phyloP scores from a whole-genome alignment of 1,140 invertebrate species.

The Chlorops oryzae region DNA sequence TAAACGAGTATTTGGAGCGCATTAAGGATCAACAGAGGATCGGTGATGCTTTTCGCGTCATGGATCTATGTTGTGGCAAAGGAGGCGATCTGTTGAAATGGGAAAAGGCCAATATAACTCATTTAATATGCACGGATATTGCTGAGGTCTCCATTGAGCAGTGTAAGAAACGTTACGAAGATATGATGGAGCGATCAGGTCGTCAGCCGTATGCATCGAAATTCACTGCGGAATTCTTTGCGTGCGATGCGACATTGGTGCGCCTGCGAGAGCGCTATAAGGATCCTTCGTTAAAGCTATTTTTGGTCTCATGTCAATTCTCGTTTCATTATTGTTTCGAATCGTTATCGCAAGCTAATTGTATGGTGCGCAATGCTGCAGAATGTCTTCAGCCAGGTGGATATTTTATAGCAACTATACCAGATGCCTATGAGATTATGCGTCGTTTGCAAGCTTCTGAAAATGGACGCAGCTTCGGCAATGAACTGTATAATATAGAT shows the following conservation, averaged over 20 bases:
- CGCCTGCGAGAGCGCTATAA: conserved; percentile 64
- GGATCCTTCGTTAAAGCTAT: conserved; percentile 70
- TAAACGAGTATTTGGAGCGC: conserved; percentile 65
- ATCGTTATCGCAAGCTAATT: conserved; percentile 80
- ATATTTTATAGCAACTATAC: conserved; percentile 94
- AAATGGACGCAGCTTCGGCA: conserved; percentile 69
- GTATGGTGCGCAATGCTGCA: conserved; percentile 87
- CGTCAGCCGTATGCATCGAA: conserved; percentile 43
- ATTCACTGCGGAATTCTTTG: conserved; percentile 87
- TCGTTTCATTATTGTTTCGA: conserved; percentile 97
- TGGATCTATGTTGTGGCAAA: conserved; percentile 86
- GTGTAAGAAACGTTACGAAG: conserved; percentile 64
- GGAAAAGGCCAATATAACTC: conserved; percentile 73
- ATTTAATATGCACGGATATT: conserved; percentile 93
- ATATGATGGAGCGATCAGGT: conserved; percentile 48
- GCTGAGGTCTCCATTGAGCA: conserved; percentile 88
- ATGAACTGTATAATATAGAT: conserved; percentile 77
- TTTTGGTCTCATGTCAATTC: conserved; percentile 96
- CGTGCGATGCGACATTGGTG: conserved; percentile 85
- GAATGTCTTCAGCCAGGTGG: conserved; percentile 84
- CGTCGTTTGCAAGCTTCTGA: conserved; percentile 52
- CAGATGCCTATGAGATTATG: conserved; percentile 88
- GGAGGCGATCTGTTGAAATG: conserved; percentile 96
- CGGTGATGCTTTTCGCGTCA: conserved; percentile 55
- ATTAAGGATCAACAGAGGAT: conserved; percentile 57